These are phyloP conservation scores for Ellobius talpinus DNA, from an alignment of 2,113 vertebrate species.

Conservation along the genomic window DNA sequence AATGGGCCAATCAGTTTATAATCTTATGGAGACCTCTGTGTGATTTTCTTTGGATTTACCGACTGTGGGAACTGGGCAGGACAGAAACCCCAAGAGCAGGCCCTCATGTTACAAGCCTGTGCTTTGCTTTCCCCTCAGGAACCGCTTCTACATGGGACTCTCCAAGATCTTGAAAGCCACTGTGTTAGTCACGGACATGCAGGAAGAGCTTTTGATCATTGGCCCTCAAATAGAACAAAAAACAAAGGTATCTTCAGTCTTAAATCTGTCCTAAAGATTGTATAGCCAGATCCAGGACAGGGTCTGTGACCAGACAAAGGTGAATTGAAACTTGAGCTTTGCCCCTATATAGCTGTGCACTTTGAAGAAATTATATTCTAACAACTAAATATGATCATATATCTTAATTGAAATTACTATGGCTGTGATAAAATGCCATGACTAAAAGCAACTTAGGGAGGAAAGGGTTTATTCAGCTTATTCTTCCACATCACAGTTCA, in stretches of 20 bases:
- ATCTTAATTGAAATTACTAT: too few relatives aligned
- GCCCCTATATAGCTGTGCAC: fast-evolving
- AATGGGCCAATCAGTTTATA: too few relatives aligned
- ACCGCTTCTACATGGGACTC: conserved; percentile 77
- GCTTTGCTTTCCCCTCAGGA: conserved; percentile 59
- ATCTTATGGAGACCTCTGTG: too few relatives aligned
- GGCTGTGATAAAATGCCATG: background rate
- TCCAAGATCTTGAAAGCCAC: conserved; percentile 82
- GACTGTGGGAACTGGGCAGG: too few relatives aligned
- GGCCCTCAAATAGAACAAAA: conserved; percentile 84
- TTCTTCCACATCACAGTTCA: background rate
- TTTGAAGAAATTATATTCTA: background rate
- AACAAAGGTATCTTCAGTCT: conserved; percentile 59
- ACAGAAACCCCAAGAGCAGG: too few relatives aligned
- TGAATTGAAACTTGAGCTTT: background rate
- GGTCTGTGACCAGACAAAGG: too few relatives aligned
- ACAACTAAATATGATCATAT: background rate
- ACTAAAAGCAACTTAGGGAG: background rate
- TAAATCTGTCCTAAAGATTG: background rate
- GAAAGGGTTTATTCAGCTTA: background rate
- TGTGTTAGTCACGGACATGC: conserved; percentile 77
- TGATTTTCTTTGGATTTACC: too few relatives aligned
- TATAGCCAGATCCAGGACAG: background rate
- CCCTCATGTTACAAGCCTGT: too few relatives aligned
- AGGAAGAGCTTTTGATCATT: conserved; percentile 78